Base-by-base conservation (phyloP, 2,797 vertebrate species). In the Lerista edwardsae region DNA sequence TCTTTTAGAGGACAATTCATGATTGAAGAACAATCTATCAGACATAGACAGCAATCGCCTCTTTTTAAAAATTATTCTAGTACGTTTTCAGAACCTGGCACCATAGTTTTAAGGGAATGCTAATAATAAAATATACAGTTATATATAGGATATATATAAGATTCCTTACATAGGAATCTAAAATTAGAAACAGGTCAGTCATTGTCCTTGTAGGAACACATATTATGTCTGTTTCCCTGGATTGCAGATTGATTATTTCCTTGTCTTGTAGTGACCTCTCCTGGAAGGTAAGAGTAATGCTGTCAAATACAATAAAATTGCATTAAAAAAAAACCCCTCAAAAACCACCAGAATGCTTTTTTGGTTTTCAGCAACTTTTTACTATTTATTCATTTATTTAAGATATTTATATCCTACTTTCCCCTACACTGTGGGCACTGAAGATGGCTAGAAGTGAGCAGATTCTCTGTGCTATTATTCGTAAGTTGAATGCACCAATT, bases 241-340 rank as follows among this genome's bases (percentile, higher is more conserved):
- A 27, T 4, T 0, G 23, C 55, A 0, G 1, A 2, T 74, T 12
- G 9, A 7, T 15, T 67, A 23, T 88, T 61, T 39, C n/a, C 0
- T 71, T 91, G 85, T 89, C 88, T 78, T 93, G 8, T 71, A 62
- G 71, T 89, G 91, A 87, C 90, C 93, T 83, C 94, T 93, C 41
- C 86, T 93, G 92, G 92, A 44, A 83, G 0, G 3, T 31, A 3
- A 2, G 75, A 72, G 81, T 44, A 88, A 17, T 86, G 89, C 90
- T 92, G 19, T 29, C 61, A 81, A 39, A 0, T 3, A 1, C 14
- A 31, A 61, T 0, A 3, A 51, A 62, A 39, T 14, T 12, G 14
- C 27, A 34, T 82, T 34, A 6, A 27, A 36, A 83, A 39, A 83
- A 12, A 12, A 57, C 55, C n/a, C n/a, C n/a, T n/a, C n/a, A 17